Conservation (phyloP, 2,113 vertebrate genomes). For the Malurus alboscapulatus region DNA sequence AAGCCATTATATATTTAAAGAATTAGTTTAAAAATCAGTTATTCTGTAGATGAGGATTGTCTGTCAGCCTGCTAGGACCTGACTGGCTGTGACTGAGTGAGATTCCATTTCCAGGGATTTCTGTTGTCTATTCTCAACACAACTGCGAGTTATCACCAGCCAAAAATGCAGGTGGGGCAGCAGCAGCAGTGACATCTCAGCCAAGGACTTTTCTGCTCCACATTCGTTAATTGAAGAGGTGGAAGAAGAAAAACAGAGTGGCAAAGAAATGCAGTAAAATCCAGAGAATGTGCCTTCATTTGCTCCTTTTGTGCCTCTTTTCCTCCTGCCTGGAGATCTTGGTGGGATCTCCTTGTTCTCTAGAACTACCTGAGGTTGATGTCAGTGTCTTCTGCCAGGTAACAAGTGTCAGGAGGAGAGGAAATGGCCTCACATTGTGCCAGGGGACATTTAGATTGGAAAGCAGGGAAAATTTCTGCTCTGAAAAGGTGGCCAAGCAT, state of each 20-base stretch:
- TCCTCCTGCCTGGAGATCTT: not conserved
- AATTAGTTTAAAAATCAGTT: not conserved
- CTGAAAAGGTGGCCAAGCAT: not conserved
- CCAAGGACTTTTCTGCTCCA: not conserved
- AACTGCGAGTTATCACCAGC: not conserved
- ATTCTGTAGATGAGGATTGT: not conserved
- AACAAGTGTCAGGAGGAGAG: not conserved
- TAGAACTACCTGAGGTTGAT: rapidly evolving
- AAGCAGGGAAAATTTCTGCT: not conserved
- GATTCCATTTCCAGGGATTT: not conserved
- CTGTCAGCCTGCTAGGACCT: not conserved
- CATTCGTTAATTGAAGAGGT: not conserved
- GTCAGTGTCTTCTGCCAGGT: not conserved
- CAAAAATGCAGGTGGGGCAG: not conserved
- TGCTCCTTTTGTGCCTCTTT: not conserved
- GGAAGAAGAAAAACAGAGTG: not conserved
- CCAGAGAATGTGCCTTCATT: not conserved
- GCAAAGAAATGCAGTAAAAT: not conserved
- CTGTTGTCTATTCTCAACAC: not conserved
- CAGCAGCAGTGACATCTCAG: not conserved
- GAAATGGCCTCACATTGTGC: not conserved
- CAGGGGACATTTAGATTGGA: not conserved
- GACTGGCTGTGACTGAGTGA: not conserved
- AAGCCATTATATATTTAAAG: not conserved
- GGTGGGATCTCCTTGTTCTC: not conserved